Evolutionary conservation across 2,113 vertebrate species (phyloP).

Genomic region (Parotia lawesii): DNA sequence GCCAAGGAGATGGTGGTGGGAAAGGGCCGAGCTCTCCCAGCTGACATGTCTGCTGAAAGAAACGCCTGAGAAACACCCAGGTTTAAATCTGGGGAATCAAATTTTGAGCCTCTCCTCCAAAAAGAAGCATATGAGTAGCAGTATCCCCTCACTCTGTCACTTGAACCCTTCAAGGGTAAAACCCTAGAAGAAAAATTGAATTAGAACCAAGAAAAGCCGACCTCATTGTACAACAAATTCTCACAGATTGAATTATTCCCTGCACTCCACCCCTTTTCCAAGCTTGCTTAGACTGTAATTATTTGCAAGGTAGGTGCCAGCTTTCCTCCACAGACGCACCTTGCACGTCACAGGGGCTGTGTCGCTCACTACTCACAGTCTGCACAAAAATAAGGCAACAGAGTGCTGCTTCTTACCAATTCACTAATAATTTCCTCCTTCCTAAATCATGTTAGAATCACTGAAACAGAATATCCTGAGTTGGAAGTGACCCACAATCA

Average conservation of each 20-base stretch:
- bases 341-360: background rate
- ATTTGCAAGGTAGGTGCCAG: background rate
- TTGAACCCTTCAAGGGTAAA: background rate
- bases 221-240: background rate
- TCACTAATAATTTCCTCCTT: background rate
- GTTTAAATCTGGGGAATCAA: background rate
- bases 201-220: background rate
- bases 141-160: background rate
- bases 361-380: background rate
- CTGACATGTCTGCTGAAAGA: background rate
- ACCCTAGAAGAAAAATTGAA: background rate
- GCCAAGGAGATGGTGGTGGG: background rate
- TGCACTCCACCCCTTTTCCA: background rate
- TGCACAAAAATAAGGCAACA: background rate
- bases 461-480: background rate
- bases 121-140: background rate
- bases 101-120: background rate
- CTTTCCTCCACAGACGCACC: background rate
- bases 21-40: background rate
- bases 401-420: background rate
- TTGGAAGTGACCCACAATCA: background rate
- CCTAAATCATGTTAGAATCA: background rate
- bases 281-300: background rate
- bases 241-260: background rate
- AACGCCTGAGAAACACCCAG: background rate